Conservation (phyloP, 2,113 vertebrate genomes). For the Ondatra zibethicus region DNA sequence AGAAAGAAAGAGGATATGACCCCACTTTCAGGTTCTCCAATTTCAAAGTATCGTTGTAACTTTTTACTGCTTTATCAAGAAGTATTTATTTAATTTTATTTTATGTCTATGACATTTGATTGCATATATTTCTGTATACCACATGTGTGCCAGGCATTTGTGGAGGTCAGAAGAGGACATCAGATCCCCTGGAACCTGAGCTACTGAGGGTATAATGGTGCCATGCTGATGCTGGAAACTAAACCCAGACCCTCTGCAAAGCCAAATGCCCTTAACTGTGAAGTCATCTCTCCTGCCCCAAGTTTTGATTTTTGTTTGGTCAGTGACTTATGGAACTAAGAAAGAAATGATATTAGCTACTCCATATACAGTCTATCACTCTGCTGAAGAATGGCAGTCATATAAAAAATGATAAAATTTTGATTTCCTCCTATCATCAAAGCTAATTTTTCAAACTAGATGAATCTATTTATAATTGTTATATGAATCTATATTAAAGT, state of each 20-base stretch:
- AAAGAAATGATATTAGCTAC: background rate
- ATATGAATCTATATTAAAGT: constrained; percentile 18
- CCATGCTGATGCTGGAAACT: background rate
- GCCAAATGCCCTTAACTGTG: background rate
- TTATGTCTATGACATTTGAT: too few relatives aligned
- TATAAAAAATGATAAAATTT: background rate
- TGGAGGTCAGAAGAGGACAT: background rate
- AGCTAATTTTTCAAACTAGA: background rate
- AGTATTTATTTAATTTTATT: background rate
- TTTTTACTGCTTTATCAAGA: background rate
- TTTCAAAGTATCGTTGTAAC: background rate
- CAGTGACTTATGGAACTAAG: background rate
- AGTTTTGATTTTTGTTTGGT: background rate
- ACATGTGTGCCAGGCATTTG: too few relatives aligned
- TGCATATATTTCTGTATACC: background rate
- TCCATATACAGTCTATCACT: background rate
- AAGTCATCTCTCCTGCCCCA: background rate
- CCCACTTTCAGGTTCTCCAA: background rate
- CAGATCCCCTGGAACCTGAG: background rate
- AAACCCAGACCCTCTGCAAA: background rate
- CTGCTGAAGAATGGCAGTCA: background rate
- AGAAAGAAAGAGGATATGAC: background rate
- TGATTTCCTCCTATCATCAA: background rate
- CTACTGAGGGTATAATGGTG: too few relatives aligned
- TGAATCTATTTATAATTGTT: background rate